Conservation (phyloP, 2,797 vertebrate species). For the Trichosurus vulpecula region DNA sequence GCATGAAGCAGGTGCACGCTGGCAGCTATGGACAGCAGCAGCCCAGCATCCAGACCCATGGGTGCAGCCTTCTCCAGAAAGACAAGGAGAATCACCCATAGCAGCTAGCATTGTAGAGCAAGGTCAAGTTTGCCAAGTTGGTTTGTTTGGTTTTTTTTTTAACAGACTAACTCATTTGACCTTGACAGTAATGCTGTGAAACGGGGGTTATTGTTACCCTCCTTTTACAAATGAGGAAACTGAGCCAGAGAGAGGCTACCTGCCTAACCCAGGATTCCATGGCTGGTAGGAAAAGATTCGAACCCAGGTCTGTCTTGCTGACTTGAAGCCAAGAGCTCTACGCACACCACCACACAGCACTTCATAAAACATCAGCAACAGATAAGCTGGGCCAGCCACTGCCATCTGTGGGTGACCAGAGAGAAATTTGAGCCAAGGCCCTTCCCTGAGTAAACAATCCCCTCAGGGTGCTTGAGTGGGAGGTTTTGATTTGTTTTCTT, state of each 20-base stretch:
- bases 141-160: background rate
- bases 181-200: background rate
- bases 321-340: background rate
- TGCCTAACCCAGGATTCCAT: background rate
- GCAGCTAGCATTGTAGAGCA: fast-evolving
- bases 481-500: background rate
- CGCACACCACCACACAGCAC: too few species aligned
- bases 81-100: too few species aligned
- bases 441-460: background rate
- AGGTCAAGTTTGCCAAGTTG: too few species aligned
- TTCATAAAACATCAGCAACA: background rate
- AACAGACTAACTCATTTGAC: background rate
- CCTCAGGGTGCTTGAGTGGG: background rate
- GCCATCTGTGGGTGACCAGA: background rate
- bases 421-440: background rate
- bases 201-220: background rate
- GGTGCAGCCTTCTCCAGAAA: background rate
- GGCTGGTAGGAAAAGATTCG: too few species aligned
- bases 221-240: background rate
- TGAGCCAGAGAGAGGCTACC: background rate
- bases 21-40: background rate
- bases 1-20: background rate
- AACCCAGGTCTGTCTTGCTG: too few species aligned
- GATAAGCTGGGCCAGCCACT: background rate
- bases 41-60: background rate